Conservation (phyloP, 2,797 vertebrate genomes). For the Lepus oiostolus region DNA sequence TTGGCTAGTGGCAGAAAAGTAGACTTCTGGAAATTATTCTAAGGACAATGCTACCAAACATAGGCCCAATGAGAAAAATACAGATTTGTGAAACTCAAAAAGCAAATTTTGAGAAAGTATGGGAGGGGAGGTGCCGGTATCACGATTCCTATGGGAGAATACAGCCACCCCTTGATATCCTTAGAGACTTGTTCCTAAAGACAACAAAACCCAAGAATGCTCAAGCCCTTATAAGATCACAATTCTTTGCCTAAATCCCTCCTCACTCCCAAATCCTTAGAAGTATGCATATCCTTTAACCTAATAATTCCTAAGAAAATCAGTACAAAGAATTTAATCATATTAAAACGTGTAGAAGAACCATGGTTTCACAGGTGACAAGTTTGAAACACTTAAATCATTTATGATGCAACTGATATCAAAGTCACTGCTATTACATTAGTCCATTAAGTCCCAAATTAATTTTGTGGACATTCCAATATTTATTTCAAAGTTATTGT, state of each 20-base stretch:
- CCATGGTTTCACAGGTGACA: too few species aligned
- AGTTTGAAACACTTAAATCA: too few species aligned
- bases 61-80: background rate
- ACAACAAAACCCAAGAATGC: background rate
- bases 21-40: background rate
- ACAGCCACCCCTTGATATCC: background rate
- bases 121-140: background rate
- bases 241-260: background rate
- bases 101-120: background rate
- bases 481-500: too few species aligned
- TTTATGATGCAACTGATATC: too few species aligned
- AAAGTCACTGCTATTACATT: too few species aligned
- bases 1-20: background rate
- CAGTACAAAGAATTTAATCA: too few species aligned
- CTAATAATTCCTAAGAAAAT: background rate
- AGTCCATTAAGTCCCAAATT: too few species aligned
- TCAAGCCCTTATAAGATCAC: background rate
- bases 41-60: background rate
- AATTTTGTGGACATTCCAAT: too few species aligned
- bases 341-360: background rate
- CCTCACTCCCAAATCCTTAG: background rate
- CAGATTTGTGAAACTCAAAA: background rate
- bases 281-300: background rate
- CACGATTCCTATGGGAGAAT: background rate
- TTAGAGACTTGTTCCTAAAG: background rate